phyloP scores from a whole-genome alignment of 23 tunicate species.

The Halocynthia roretzi region DNA sequence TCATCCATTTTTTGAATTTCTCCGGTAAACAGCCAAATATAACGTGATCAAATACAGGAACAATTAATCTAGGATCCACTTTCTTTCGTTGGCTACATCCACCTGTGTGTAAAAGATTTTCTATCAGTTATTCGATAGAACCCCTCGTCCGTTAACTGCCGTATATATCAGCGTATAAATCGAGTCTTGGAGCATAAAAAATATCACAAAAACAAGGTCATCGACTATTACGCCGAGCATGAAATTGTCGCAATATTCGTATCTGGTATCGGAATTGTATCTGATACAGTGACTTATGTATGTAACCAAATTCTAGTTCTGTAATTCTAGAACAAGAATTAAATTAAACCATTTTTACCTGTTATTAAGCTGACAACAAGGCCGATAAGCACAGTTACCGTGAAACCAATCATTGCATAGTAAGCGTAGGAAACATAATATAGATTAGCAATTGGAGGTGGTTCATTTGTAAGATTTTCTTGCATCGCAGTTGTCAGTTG shows the following conservation, averaged over 20 bases:
- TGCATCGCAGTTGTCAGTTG: constrained; percentile 1
- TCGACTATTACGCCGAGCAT: too few species aligned
- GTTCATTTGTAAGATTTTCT: background rate
- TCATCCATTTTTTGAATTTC: constrained; percentile 14
- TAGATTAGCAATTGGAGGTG: constrained; percentile 44
- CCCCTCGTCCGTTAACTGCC: too few species aligned
- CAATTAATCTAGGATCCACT: constrained; percentile 13
- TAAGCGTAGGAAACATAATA: constrained; percentile 59
- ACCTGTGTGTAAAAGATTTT: background rate
- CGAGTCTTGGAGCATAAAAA: too few species aligned
- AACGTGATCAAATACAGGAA: constrained; percentile 17
- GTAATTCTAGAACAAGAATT: too few species aligned
- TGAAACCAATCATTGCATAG: constrained; percentile 63
- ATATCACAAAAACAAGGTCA: too few species aligned
- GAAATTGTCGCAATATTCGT: too few species aligned
- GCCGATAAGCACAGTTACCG: constrained; percentile 40
- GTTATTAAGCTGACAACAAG: constrained; percentile 37
- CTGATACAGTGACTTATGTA: too few species aligned
- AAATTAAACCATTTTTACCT: constrained; percentile 13
- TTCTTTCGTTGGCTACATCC: constrained; percentile 2
- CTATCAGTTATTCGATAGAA: too few species aligned
- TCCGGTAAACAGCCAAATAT: constrained; percentile 11
- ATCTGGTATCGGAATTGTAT: too few species aligned
- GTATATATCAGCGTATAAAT: too few species aligned
- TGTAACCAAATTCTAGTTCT: too few species aligned